Evolutionary conservation across 1,140 invertebrate species (phyloP), one percentile per base, ranked within the genome.

Genomic region (Andricus grossulariae): DNA sequence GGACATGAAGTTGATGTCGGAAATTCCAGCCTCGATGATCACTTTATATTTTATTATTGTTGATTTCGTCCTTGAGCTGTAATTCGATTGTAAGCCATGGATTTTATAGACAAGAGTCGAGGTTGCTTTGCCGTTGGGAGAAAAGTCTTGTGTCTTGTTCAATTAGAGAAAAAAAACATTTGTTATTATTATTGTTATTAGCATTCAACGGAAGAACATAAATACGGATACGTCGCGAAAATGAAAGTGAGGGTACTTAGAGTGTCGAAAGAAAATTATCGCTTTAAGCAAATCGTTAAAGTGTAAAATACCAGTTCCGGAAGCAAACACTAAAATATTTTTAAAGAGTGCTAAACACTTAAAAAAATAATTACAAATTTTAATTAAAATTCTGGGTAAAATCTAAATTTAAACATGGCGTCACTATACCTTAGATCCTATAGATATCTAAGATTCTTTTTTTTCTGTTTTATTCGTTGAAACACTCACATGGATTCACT

Each of bases 11-110:
- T 66, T 66, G 57, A 66, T 66, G 21, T 19, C 57, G 57, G 57
- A 66, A 32, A 66, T 66, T 66, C 57, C 21, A 66, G 57, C 11
- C n/a, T 54, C 19, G 52, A 54, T 54, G 52, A 12, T 32, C 57
- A 32, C 16, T 45, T 66, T 8, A 21, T 66, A 66, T 66, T 54
- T 66, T 66, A 66, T 60, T 25, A 60, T 54, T 66, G 57, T 15
- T 60, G 6, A 25, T 32, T 66, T 66, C 57, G 21, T 32, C 57
- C 25, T 32, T 66, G 21, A 66, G 13, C n/a, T n/a, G 52, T n/a
- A 16, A 54, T 54, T 54, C 16, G 18, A 54, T 54, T 54, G 52
- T 54, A 54, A 18, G 52, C 52, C 52, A 54, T 54, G n/a, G 52
- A 54, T 54, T 54, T 54, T 19, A n/a, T 54, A 52, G n/a, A 1